Base-by-base conservation (phyloP, 2,113 vertebrate genomes). In the Theropithecus gelada region DNA sequence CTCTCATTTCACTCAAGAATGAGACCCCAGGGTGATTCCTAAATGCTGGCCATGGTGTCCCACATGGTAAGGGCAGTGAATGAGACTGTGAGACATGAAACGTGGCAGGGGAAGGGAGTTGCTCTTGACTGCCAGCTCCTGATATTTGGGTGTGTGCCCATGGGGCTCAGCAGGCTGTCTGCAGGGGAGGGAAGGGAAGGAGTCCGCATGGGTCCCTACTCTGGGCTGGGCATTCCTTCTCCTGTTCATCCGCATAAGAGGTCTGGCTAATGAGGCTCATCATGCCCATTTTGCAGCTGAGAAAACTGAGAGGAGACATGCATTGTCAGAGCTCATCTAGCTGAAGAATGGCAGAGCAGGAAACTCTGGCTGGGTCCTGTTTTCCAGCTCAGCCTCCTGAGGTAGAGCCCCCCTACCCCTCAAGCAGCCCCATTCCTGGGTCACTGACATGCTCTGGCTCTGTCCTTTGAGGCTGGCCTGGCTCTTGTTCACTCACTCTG, bases 311-410 rank as follows among this genome's bases (percentile, higher is more conserved):
- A 48, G 35, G 27, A 57, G 45, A 23, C 3, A 7, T n/a, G 22
- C 50, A n/a, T 11, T 59, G 64, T 30, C 43, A 5, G 5, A 52
- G 40, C 17, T 68, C 18, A 3, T 1, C 23, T 5, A 35, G 83
- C 7, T 61, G 25, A 30, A 75, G 78, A 95, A 59, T 17, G 18
- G 9, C 45, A 92, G 78, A 95, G 22, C 32, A 30, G 45, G 20
- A 43, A 14, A 7, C 27, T 40, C 25, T 59, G 2, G 48, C 9
- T 18, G n/a, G 52, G 75, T 40, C 64, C 88, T 12, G 25, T 35
- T 30, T 20, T 52, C 40, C 40, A 89, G 6, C 10, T 32, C 14
- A 72, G n/a, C 27, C 38, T 3, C 0, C 0, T 0, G 0, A 75
- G 45, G 55, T 8, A 17, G 38, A 83, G 8, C 7, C 48, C 17